These are phyloP conservation scores for Gobiocypris rarus DNA, from an alignment of 2,113 vertebrate species.

Conservation along the genomic window DNA sequence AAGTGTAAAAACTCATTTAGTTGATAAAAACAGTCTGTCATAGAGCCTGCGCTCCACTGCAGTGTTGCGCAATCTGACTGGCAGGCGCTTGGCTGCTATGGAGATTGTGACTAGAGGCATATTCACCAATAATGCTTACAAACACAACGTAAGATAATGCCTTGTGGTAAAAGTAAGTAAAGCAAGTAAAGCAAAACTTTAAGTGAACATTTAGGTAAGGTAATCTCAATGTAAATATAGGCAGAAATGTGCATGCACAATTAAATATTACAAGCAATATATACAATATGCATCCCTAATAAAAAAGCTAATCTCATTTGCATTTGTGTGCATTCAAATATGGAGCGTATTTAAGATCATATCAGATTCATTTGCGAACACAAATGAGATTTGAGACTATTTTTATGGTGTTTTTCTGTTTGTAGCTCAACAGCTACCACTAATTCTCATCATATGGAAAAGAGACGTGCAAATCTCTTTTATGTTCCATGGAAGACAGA, in stretches of 20 bases:
- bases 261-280: not conserved
- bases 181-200: too few species aligned
- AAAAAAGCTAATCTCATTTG: not conserved
- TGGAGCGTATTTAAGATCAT: not conserved
- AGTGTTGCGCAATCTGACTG: too few species aligned
- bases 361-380: not conserved
- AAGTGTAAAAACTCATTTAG: too few species aligned
- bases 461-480: not conserved
- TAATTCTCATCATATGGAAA: not conserved
- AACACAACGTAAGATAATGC: too few species aligned
- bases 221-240: not conserved
- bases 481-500: not conserved
- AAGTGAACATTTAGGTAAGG: too few species aligned
- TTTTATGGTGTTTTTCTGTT: not conserved
- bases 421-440: not conserved
- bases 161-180: too few species aligned
- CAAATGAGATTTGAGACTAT: not conserved
- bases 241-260: not conserved
- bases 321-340: slow-evolving; percentile 3
- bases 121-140: too few species aligned
- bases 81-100: too few species aligned
- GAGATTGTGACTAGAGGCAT: too few species aligned
- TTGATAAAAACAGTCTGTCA: too few species aligned
- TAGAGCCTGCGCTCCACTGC: too few species aligned
- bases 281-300: not conserved